Evolutionary conservation across 2,888 invertebrate genomes (phyloP).

Genomic region (Hypselothyrea guttata): DNA sequence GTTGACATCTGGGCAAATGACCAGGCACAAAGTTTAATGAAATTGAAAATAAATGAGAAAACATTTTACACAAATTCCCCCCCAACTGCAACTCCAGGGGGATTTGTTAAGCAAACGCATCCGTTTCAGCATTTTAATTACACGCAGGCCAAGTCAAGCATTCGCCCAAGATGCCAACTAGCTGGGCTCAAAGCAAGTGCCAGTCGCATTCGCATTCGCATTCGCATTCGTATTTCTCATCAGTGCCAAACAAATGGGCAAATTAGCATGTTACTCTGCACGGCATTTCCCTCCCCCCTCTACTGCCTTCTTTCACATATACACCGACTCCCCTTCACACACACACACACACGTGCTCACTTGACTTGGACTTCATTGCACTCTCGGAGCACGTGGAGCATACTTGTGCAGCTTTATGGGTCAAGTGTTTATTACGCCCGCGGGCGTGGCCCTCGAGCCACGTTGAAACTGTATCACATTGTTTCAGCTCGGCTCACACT

Average conservation of each 20-base stretch:
- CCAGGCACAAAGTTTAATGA: constrained; percentile 68
- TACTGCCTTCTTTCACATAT: background rate
- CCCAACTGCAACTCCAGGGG: constrained; percentile 4
- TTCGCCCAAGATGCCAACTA: constrained; percentile 34
- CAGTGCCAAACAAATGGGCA: constrained; percentile 65
- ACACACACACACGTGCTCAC: constrained; percentile 59
- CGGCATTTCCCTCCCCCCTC: constrained; percentile 5
- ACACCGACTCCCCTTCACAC: background rate
- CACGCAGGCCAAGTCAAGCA: constrained; percentile 35
- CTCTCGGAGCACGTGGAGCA: constrained; percentile 60
- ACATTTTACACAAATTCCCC: constrained; percentile 59
- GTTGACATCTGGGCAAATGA: constrained; percentile 68
- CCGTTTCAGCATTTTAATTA: constrained; percentile 50
- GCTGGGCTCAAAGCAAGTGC: constrained; percentile 61
- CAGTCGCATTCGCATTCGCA: constrained; percentile 10
- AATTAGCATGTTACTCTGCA: constrained; percentile 66
- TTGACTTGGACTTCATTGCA: constrained; percentile 77
- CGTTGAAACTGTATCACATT: constrained; percentile 73
- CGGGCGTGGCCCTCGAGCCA: constrained; percentile 57
- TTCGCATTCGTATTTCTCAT: constrained; percentile 16
- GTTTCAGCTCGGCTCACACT: constrained; percentile 36
- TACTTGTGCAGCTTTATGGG: constrained; percentile 71
- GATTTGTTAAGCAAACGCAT: constrained; percentile 31
- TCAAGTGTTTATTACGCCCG: constrained; percentile 77
- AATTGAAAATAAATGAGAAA: constrained; percentile 77